phyloP scores from a whole-genome alignment of 2,888 invertebrate species.

The Oxyscelio sp. region DNA sequence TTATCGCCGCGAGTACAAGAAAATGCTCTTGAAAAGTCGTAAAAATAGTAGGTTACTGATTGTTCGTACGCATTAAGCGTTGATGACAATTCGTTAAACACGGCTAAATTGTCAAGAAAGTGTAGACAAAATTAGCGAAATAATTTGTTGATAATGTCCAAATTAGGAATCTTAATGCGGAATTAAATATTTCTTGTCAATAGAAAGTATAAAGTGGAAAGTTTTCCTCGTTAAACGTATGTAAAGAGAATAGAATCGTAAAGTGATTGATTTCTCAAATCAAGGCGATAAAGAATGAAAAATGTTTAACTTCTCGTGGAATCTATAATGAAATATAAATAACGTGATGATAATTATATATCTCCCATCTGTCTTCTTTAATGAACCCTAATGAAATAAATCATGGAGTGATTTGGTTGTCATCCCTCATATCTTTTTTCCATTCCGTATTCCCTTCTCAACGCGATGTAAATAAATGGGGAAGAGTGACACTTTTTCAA shows the following conservation, averaged over 20 bases:
- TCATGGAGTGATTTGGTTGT: not conserved
- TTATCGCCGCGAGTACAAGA: constrained; percentile 2
- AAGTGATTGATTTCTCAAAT: not conserved
- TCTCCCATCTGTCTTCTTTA: not conserved
- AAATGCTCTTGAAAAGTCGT: constrained; percentile 9
- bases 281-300: not conserved
- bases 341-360: not conserved
- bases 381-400: not conserved
- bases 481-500: too few relatives aligned
- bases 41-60: too few relatives aligned
- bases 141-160: too few relatives aligned
- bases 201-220: not conserved
- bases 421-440: too few relatives aligned
- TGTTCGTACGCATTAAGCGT: too few relatives aligned
- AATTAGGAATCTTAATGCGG: too few relatives aligned
- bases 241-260: not conserved
- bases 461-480: too few relatives aligned
- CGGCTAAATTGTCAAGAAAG: too few relatives aligned
- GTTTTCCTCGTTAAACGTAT: not conserved
- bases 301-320: not conserved
- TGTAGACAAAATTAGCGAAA: too few relatives aligned
- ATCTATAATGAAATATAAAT: not conserved
- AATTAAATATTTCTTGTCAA: not conserved
- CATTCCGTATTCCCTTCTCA: too few relatives aligned
- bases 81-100: too few relatives aligned